Conservation (phyloP, 2,113 vertebrate species). For the Australoheros scitulus region DNA sequence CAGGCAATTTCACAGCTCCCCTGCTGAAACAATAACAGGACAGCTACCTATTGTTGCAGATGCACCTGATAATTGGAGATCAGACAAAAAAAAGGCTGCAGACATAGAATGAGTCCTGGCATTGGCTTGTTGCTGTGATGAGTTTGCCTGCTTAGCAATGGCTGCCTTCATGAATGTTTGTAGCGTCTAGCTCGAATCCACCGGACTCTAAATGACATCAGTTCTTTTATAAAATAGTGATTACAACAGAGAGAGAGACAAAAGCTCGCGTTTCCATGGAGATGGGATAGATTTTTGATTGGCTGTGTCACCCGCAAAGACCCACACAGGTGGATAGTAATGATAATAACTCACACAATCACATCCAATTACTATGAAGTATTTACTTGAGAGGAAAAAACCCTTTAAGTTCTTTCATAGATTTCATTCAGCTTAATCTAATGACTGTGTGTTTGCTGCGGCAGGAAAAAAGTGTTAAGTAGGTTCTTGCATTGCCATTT, state of each 20-base stretch:
- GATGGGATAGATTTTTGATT: slow-evolving; percentile 53
- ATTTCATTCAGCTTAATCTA: slow-evolving; percentile 28
- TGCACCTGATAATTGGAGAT: slow-evolving; percentile 47
- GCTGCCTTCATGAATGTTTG: slow-evolving; percentile 31
- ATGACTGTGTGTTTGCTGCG: slow-evolving; percentile 9
- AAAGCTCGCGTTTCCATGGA: slow-evolving; percentile 64
- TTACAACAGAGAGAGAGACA: slow-evolving; percentile 38
- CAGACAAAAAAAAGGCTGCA: slow-evolving; percentile 28
- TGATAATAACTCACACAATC: slow-evolving; percentile 63
- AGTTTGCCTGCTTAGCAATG: slow-evolving; percentile 10
- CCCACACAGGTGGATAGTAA: slow-evolving; percentile 68
- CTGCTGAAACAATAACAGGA: slow-evolving; percentile 9
- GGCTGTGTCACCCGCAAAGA: slow-evolving; percentile 41
- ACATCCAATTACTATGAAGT: slow-evolving; percentile 62
- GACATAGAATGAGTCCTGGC: slow-evolving; percentile 27
- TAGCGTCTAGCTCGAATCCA: slow-evolving; percentile 28
- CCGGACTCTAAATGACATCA: slow-evolving; percentile 11
- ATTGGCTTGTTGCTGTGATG: neutral
- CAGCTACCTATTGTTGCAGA: slow-evolving; percentile 26
- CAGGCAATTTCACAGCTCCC: neutral
- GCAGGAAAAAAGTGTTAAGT: neutral
- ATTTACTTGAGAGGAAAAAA: slow-evolving; percentile 38
- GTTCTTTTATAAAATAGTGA: slow-evolving; percentile 48
- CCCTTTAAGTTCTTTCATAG: slow-evolving; percentile 21
- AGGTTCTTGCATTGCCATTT: neutral